phyloP scores from a whole-genome alignment of 1,140 invertebrate genomes.

The Tetramorium simillimum region DNA sequence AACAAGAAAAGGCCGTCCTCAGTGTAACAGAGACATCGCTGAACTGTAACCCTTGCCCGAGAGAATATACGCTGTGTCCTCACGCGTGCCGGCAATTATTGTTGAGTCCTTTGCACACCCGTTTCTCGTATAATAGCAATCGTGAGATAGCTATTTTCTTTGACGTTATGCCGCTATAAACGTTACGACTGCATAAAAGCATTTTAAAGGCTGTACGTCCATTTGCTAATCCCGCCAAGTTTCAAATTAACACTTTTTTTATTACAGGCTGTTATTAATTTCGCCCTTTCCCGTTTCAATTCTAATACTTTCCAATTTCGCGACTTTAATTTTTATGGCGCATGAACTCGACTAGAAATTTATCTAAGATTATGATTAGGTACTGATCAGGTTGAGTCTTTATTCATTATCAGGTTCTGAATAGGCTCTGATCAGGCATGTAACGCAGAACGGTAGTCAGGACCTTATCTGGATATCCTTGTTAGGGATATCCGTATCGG shows the following conservation, averaged over 20 bases:
- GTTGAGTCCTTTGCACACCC: slow-evolving; percentile 46
- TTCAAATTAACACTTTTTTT: neutral
- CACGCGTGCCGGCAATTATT: slow-evolving; percentile 63
- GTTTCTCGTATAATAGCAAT: slow-evolving; percentile 4
- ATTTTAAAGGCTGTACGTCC: neutral
- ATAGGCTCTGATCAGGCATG: too few relatives aligned
- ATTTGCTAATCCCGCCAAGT: neutral
- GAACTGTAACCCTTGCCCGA: slow-evolving; percentile 46
- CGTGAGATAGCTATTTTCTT: neutral
- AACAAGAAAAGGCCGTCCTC: slow-evolving; percentile 45
- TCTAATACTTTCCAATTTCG: neutral
- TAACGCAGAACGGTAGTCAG: too few relatives aligned
- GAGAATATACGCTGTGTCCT: slow-evolving; percentile 25
- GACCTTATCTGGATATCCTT: too few relatives aligned
- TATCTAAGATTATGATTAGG: too few relatives aligned
- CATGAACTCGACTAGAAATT: too few relatives aligned
- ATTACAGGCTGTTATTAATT: too few relatives aligned
- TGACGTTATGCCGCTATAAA: neutral
- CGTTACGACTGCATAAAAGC: neutral
- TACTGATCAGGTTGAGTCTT: too few relatives aligned
- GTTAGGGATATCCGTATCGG: too few relatives aligned
- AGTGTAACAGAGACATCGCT: slow-evolving; percentile 53
- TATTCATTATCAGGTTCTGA: too few relatives aligned
- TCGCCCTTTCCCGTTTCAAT: neutral
- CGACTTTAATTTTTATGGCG: neutral